A percentile compares a stretch with the other conserved stretches of the same genome.
Evolutionary conservation across 1,140 invertebrate genomes (phyloP).

Genomic region (Cherax destructor): DNA sequence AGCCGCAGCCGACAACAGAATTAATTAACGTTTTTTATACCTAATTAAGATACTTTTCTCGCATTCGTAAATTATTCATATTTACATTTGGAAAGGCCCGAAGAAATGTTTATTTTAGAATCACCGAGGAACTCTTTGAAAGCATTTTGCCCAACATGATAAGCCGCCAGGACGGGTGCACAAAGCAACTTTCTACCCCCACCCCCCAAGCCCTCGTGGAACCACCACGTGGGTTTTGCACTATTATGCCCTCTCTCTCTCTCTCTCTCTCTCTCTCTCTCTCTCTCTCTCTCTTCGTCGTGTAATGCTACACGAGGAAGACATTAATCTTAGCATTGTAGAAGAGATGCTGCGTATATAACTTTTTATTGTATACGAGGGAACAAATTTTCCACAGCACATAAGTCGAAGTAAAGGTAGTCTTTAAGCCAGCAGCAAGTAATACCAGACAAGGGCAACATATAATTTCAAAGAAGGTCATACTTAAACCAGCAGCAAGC

Average conservation of each 20-base stretch:
- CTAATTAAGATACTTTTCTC: constrained; percentile 61
- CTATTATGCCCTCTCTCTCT: background rate
- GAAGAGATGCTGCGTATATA: no score
- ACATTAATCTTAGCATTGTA: no score
- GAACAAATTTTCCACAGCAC: no score
- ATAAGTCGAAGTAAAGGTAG: no score
- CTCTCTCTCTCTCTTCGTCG: background rate
- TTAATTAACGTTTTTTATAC: constrained; percentile 40
- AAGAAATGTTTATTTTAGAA: constrained; percentile 41
- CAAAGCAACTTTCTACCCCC: background rate
- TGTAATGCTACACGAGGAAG: no score
- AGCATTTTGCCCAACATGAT: constrained; percentile 11
- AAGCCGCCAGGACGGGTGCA: background rate
- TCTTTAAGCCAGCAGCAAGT: no score
- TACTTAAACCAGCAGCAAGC: no score
- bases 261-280: constrained; percentile 37
- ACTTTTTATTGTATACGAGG: no score
- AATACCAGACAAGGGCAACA: no score
- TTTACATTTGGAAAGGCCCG: constrained; percentile 57
- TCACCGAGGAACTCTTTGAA: constrained; percentile 11
- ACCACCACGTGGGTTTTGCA: background rate
- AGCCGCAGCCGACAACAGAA: constrained; percentile 29
- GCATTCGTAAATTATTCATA: constrained; percentile 62
- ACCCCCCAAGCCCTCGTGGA: background rate
- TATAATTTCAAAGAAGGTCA: no score